Evolutionary conservation across 1,140 invertebrate genomes (phyloP).

Genomic region (Pseudomyrmex sp.): DNA sequence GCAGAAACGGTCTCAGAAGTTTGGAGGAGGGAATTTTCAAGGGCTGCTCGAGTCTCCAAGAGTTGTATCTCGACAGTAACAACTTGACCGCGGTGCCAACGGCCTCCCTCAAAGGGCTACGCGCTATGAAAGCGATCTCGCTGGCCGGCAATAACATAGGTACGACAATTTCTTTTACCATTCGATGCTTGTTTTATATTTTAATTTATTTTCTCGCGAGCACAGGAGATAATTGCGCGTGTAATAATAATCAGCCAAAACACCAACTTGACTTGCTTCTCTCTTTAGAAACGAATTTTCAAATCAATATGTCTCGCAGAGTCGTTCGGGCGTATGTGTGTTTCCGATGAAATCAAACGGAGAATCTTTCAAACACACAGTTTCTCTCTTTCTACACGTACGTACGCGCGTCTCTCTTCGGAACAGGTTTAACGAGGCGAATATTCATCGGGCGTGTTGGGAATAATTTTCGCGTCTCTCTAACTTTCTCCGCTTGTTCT

Average conservation of each 20-base stretch:
- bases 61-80: slow-evolving; percentile 93
- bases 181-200: no score
- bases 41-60: slow-evolving; percentile 92
- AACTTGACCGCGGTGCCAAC: slow-evolving; percentile 91
- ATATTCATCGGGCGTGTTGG: neutral
- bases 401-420: neutral
- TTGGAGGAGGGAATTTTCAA: slow-evolving; percentile 94
- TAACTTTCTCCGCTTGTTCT: slow-evolving; percentile 37
- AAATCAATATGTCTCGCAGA: no score
- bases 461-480: slow-evolving; percentile 53
- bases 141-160: slow-evolving; percentile 92
- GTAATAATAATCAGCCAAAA: no score
- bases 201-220: no score
- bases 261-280: no score
- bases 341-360: no score
- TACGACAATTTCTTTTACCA: slow-evolving; percentile 78
- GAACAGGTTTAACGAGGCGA: neutral
- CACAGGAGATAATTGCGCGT: no score
- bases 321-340: no score
- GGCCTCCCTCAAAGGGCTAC: slow-evolving; percentile 91
- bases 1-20: slow-evolving; percentile 91
- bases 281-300: no score
- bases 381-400: no score
- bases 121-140: slow-evolving; percentile 89
- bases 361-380: no score